phyloP scores from a whole-genome alignment of 2,888 invertebrate genomes.

The Geophilus truncorum region DNA sequence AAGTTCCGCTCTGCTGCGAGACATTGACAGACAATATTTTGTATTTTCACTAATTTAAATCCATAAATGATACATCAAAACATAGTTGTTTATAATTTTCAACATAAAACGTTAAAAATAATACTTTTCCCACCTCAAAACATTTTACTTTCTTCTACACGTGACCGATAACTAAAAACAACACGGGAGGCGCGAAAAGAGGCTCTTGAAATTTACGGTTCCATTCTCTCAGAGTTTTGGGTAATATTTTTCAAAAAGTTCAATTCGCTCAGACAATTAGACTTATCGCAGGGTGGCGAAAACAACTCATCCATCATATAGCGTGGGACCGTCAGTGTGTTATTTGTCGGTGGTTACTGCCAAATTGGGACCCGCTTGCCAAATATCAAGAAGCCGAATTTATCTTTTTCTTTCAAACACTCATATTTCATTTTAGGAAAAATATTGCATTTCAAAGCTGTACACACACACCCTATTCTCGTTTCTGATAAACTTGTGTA shows the following conservation, averaged over 20 bases:
- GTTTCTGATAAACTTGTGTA: neutral
- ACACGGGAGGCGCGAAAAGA: neutral
- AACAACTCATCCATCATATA: slow-evolving; percentile 3
- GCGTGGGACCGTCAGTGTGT: neutral
- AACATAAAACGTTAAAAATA: too few species aligned
- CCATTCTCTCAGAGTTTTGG: neutral
- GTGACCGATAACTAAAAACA: neutral
- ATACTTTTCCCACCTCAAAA: too few species aligned
- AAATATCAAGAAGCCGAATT: neutral
- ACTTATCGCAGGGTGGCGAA: slow-evolving; percentile 9
- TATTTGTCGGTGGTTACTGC: neutral
- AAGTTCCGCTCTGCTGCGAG: too few species aligned
- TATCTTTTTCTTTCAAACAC: neutral
- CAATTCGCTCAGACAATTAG: slow-evolving; percentile 19
- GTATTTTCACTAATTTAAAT: too few species aligned
- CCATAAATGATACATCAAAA: too few species aligned
- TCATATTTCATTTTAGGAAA: neutral
- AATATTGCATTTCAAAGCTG: neutral
- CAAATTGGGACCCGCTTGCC: neutral
- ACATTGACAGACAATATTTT: too few species aligned
- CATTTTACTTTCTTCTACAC: neutral
- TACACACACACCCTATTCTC: neutral
- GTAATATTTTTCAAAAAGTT: slow-evolving; percentile 2
- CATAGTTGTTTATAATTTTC: too few species aligned
- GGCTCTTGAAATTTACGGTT: neutral